Evolutionary conservation across 1,140 invertebrate genomes (phyloP).

Genomic region (Bicyclus anynana): DNA sequence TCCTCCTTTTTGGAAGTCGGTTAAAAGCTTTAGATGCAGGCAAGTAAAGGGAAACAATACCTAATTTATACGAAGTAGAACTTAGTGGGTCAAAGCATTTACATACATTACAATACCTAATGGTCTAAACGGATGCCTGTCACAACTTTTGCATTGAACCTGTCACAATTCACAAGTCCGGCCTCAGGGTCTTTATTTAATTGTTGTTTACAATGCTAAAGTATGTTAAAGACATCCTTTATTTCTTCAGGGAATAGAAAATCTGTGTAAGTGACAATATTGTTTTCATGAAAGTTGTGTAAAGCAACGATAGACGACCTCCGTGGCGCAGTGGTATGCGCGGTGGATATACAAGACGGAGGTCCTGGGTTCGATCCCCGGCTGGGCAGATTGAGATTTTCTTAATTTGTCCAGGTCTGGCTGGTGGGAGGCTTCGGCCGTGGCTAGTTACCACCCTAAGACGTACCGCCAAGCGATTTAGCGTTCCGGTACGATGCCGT

Average conservation of each 20-base stretch:
- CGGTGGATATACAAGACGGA: too few relatives aligned
- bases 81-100: slow-evolving; percentile 13
- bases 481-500: too few relatives aligned
- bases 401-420: too few relatives aligned
- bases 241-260: not conserved
- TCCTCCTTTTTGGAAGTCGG: too few relatives aligned
- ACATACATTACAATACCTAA: slow-evolving; percentile 19
- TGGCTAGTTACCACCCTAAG: too few relatives aligned
- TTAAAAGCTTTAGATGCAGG: not conserved
- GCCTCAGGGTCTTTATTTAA: slow-evolving; percentile 1
- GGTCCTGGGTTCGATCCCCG: too few relatives aligned
- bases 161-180: slow-evolving; percentile 3
- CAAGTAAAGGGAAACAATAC: slow-evolving; percentile 4
- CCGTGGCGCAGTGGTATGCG: too few relatives aligned
- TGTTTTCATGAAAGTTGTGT: not conserved
- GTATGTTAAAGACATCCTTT: slow-evolving; percentile 11
- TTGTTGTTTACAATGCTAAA: slow-evolving; percentile 12
- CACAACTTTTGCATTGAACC: slow-evolving; percentile 11
- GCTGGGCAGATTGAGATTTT: too few relatives aligned
- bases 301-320: too few relatives aligned
- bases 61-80: slow-evolving; percentile 8
- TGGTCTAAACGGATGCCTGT: slow-evolving; percentile 18
- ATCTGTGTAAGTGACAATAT: not conserved
- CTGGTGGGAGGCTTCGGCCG: too few relatives aligned
- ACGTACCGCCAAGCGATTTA: too few relatives aligned